These are phyloP conservation scores for Ectemnius continuus DNA, from an alignment of 2,888 invertebrate species.

Conservation along the genomic window DNA sequence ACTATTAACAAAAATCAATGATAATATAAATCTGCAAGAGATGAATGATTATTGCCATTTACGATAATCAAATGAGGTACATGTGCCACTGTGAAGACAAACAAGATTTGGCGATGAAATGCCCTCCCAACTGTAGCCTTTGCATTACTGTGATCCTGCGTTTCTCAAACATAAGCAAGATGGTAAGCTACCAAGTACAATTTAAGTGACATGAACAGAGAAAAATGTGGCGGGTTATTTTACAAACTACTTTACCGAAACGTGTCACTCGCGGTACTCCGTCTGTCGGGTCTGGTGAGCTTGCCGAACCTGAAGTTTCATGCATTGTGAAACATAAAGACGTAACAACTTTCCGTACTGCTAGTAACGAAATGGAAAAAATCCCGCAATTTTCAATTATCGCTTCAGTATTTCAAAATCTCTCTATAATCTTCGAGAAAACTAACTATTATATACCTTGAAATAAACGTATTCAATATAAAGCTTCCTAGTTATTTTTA, in stretches of 20 bases:
- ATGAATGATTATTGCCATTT: conserved; percentile 17
- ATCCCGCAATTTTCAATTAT: too few species aligned
- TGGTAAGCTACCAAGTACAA: conserved; percentile 38
- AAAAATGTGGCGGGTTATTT: conserved; percentile 54
- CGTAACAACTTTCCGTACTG: conserved; percentile 21
- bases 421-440: too few species aligned
- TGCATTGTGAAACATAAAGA: conserved; percentile 50
- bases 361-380: too few species aligned
- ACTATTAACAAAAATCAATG: neutral
- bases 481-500: too few species aligned
- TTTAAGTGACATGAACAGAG: conserved; percentile 53
- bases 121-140: conserved; percentile 27
- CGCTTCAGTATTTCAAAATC: too few species aligned
- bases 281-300: conserved; percentile 67
- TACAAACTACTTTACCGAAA: conserved; percentile 74
- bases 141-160: conserved; percentile 41
- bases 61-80: conserved; percentile 9
- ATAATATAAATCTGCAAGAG: conserved; percentile 20
- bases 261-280: conserved; percentile 72
- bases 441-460: too few species aligned
- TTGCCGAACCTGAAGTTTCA: conserved; percentile 74
- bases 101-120: conserved; percentile 32
- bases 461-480: too few species aligned
- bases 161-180: conserved; percentile 61
- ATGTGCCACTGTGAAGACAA: conserved; percentile 9